Base-by-base conservation (phyloP, 2,888 invertebrate species). In the Archips crataeganus region DNA sequence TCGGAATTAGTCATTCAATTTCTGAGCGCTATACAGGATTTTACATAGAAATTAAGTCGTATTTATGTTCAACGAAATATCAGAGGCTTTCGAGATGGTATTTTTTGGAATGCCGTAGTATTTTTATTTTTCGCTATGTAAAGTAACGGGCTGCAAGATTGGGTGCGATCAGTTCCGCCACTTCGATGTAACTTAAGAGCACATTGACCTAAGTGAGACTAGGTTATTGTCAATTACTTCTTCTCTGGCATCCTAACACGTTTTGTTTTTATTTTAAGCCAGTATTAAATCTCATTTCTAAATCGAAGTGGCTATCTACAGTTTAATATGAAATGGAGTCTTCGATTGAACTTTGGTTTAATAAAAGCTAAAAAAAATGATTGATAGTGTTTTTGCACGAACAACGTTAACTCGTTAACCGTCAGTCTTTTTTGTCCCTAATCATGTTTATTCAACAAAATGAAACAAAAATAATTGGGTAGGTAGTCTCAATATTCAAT, bases 1-100 rank as follows among this genome's bases (percentile, higher is more conserved):
- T 79, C 49, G 77, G 82, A 83, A 81, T 76, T 42, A 75, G 78
- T 88, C 88, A 90, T 85, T 85, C 87, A 85, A 88, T 82, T 79
- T 57, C 59, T 57, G 64, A 3, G 51, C 39, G 13, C 0, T 4
- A 51, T 54, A 57, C 51, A 57, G 15, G 45, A 71, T 61, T 13
- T 67, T 60, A 13, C 11, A 4, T 45, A 45, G 13, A 45, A 62
- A 49, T 13, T 11, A 2, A 23, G 62, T 2, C 8, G 23, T 6
- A 4, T 54, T 54, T 8, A 54, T 23, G 15, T 13, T 23, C 5
- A 54, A 15, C 54, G 15, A 54, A 3, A 39, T 54, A 15, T 23
- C 15, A 60, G n/a, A n/a, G 13, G 39, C 10, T 60, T 57, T 32
- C 32, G 36, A 60, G 60, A 39, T 39, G 34, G 45, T 23, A 47